Evolutionary conservation across 2,797 vertebrate species (phyloP).

Genomic region (Mastacembelus armatus): DNA sequence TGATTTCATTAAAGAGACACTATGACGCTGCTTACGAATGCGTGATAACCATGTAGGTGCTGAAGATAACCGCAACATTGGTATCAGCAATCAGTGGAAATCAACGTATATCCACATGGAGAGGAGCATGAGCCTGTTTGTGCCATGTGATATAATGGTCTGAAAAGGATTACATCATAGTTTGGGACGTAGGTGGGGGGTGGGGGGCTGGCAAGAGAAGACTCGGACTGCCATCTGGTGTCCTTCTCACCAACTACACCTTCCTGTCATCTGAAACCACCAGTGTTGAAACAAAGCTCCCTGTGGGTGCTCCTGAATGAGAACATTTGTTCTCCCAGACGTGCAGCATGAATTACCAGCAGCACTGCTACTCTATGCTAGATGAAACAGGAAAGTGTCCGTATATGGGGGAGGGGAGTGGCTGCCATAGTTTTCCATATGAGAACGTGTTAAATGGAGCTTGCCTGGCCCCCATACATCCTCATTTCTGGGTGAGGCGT

Average conservation of each 20-base stretch:
- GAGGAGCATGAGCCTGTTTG: slow-evolving; percentile 61
- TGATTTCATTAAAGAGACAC: slow-evolving; percentile 72
- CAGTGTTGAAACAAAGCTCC: slow-evolving; percentile 52
- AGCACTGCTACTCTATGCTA: slow-evolving; percentile 34
- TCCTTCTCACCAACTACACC: slow-evolving; percentile 23
- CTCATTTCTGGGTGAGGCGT: slow-evolving; percentile 28
- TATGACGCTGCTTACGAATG: slow-evolving; percentile 50
- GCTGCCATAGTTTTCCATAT: slow-evolving; percentile 37
- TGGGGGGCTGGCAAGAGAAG: slow-evolving; percentile 58
- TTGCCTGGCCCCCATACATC: slow-evolving; percentile 28
- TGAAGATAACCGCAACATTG: slow-evolving; percentile 54
- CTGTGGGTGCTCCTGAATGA: slow-evolving; percentile 50
- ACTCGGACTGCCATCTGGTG: slow-evolving; percentile 81
- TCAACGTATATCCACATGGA: slow-evolving; percentile 62
- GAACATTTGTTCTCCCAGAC: slow-evolving; percentile 64
- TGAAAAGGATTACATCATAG: slow-evolving; percentile 81
- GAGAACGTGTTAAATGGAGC: slow-evolving; percentile 43
- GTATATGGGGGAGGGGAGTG: slow-evolving; percentile 10
- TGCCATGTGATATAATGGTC: slow-evolving; percentile 74
- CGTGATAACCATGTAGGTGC: slow-evolving; percentile 44
- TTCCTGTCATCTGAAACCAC: slow-evolving; percentile 32
- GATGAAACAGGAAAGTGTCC: slow-evolving; percentile 49
- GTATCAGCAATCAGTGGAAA: slow-evolving; percentile 58
- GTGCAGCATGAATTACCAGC: slow-evolving; percentile 57
- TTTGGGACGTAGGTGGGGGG: slow-evolving; percentile 64